Conservation (phyloP, 2,797 vertebrate genomes). For the Thunnus albacares region DNA sequence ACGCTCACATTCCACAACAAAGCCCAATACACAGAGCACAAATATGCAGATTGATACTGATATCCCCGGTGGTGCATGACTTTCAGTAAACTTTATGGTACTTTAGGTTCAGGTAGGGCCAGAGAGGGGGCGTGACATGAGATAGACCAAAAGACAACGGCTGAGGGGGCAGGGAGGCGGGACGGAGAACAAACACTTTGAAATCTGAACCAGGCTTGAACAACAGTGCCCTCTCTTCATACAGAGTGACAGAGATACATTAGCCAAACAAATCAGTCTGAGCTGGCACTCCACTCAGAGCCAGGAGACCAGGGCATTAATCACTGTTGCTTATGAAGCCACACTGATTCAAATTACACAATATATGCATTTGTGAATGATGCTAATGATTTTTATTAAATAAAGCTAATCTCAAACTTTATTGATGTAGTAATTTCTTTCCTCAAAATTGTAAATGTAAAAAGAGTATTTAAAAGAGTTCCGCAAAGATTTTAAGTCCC, state of each 20-base stretch:
- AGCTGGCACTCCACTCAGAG: conserved; percentile 48
- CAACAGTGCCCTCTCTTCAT: conserved; percentile 77
- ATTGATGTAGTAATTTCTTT: background rate
- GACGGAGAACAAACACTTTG: conserved; percentile 67
- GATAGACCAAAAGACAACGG: conserved; percentile 32
- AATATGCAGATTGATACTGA: conserved; percentile 73
- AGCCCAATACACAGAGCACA: conserved; percentile 58
- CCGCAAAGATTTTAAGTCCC: background rate
- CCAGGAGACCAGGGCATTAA: conserved; percentile 27
- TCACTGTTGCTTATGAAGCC: conserved; percentile 19
- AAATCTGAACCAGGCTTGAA: conserved; percentile 75
- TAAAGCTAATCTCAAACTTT: background rate
- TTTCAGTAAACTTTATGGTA: conserved; percentile 65
- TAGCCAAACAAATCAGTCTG: conserved; percentile 67
- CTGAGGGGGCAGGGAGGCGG: conserved; percentile 33
- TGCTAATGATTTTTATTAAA: background rate
- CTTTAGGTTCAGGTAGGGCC: conserved; percentile 56
- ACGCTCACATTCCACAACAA: conserved; percentile 63
- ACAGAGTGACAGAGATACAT: conserved; percentile 68
- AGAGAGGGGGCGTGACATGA: conserved; percentile 36
- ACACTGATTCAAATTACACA: conserved; percentile 16
- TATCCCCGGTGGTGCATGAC: conserved; percentile 62
- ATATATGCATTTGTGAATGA: background rate
- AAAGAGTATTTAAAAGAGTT: background rate
- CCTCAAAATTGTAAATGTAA: background rate